These are phyloP conservation scores for Eupithecia pulchellata DNA, from an alignment of 2,888 invertebrate genomes.

Conservation along the genomic window DNA sequence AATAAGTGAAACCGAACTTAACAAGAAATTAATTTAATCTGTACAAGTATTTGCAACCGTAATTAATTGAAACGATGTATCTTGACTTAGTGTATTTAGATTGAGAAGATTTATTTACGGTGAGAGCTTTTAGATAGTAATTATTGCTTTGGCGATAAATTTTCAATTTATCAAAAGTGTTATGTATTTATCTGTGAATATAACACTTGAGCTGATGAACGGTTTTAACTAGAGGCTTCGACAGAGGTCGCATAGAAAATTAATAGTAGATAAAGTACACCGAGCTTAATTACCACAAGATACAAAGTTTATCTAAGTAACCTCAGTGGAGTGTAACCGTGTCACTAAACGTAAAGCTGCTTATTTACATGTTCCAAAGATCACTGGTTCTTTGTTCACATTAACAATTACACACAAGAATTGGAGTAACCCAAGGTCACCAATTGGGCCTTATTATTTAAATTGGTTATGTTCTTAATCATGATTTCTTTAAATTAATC, in stretches of 20 bases:
- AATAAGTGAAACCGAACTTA: conserved; percentile 31
- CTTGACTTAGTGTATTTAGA: conserved; percentile 37
- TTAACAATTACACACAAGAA: too few species aligned
- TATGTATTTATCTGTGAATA: conserved; percentile 30
- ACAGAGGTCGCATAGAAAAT: conserved; percentile 31
- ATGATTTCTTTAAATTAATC: neutral
- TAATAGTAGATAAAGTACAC: conserved; percentile 19
- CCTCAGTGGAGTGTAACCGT: neutral
- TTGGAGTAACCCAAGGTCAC: neutral
- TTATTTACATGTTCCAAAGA: neutral
- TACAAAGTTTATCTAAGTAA: conserved; percentile 13
- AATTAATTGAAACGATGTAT: conserved; percentile 41
- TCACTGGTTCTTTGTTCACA: neutral
- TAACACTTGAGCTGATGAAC: conserved; percentile 29
- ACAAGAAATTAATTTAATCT: conserved; percentile 40
- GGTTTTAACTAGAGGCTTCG: conserved; percentile 27
- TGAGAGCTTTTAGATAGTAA: conserved; percentile 34
- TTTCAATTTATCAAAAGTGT: conserved; percentile 32
- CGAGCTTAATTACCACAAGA: conserved; percentile 13
- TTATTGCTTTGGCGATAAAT: conserved; percentile 37
- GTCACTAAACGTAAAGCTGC: neutral
- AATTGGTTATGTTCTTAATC: neutral
- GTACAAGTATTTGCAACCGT: conserved; percentile 32
- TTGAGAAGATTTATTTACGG: conserved; percentile 38
- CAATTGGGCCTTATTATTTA: neutral